phyloP scores from a whole-genome alignment of 2,113 vertebrate species.

The Rana temporaria region DNA sequence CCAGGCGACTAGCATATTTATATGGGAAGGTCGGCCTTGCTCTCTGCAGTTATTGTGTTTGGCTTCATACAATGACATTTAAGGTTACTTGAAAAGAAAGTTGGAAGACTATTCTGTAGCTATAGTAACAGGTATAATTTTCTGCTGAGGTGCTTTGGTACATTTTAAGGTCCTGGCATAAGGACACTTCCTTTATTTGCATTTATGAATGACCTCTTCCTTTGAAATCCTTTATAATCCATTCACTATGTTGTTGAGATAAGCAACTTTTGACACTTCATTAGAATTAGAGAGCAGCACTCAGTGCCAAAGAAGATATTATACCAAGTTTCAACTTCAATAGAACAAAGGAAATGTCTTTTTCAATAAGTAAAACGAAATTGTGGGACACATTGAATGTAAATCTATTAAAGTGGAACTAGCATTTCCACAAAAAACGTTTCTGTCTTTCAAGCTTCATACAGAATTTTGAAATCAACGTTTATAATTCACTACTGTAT shows the following conservation, averaged over 20 bases:
- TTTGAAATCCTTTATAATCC: conserved; percentile 15
- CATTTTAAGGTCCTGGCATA: conserved; percentile 35
- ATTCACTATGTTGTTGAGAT: conserved; percentile 41
- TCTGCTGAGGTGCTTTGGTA: conserved; percentile 33
- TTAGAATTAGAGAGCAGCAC: conserved; percentile 11
- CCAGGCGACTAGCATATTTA: too few species aligned
- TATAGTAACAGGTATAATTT: conserved; percentile 30
- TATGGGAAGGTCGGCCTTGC: too few species aligned
- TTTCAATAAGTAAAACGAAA: conserved; percentile 6
- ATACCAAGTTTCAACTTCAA: neutral
- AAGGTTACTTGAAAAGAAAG: conserved; percentile 13
- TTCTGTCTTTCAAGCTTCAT: too few species aligned
- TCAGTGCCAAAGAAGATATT: neutral
- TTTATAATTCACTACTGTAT: too few species aligned
- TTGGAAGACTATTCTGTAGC: neutral
- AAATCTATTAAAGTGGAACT: neutral
- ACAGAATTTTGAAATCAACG: too few species aligned
- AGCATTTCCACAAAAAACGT: neutral
- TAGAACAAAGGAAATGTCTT: conserved; percentile 28
- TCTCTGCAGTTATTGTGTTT: too few species aligned
- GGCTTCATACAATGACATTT: neutral
- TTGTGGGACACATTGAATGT: neutral
- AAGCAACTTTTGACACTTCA: conserved; percentile 44
- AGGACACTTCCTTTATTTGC: conserved; percentile 26
- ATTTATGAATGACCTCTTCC: conserved; percentile 42